A percentile compares a stretch with the other conserved stretches of the same genome.
phyloP scores from a whole-genome alignment of 2,113 vertebrate species.

The Orycteropus afer region DNA sequence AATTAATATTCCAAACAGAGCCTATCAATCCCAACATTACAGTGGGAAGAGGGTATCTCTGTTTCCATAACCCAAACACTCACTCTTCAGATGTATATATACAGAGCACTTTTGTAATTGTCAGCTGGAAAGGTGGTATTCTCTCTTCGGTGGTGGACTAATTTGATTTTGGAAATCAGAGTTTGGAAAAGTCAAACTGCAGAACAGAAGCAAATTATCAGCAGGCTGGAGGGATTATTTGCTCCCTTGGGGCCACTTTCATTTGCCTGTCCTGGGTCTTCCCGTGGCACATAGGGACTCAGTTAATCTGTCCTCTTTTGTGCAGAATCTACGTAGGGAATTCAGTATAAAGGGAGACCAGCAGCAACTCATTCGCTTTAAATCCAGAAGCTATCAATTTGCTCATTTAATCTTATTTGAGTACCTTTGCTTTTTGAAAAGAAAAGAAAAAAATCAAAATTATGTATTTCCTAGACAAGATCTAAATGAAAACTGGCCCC shows the following conservation, averaged over 20 bases:
- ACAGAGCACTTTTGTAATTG: conserved; percentile 26
- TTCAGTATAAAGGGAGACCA: not conserved
- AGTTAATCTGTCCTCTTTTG: not conserved
- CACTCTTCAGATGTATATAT: conserved; percentile 33
- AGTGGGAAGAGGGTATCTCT: conserved; percentile 70
- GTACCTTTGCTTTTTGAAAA: conserved; percentile 34
- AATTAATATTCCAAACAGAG: conserved; percentile 72
- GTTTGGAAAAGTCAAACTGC: conserved; percentile 36
- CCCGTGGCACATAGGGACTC: not conserved
- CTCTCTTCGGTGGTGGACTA: conserved; percentile 38
- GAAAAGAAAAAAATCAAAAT: not conserved
- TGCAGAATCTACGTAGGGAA: not conserved
- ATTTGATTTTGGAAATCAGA: conserved; percentile 77
- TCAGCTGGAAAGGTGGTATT: conserved; percentile 24
- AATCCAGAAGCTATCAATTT: not conserved
- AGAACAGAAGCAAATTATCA: conserved; percentile 51
- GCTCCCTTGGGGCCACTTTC: not conserved
- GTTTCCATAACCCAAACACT: conserved; percentile 66
- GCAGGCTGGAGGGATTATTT: conserved; percentile 4
- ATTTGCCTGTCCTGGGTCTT: conserved; percentile 1
- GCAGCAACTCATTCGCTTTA: conserved; percentile 8
- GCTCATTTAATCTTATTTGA: not conserved
- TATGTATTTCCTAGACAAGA: not conserved
- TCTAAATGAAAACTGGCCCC: not conserved
- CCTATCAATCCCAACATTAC: conserved; percentile 63